These are phyloP conservation scores for Drosophila triauraria DNA, from an alignment of 1,140 invertebrate genomes.

Conservation along the genomic window DNA sequence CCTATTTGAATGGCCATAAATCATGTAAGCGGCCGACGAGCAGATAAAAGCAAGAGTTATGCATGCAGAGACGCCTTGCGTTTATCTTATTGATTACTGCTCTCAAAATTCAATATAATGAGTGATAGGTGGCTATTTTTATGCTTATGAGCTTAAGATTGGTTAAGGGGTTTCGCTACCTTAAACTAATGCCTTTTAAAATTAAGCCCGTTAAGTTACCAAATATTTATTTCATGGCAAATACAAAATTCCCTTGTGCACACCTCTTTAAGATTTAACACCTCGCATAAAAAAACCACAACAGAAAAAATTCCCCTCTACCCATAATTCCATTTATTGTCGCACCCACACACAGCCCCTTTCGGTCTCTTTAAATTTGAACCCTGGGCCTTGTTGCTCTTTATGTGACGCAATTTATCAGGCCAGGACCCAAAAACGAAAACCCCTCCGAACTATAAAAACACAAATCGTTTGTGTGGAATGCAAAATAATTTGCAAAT, in stretches of 20 bases:
- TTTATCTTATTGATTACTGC: constrained; percentile 18
- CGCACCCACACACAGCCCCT: constrained; percentile 17
- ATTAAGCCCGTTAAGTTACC: background rate
- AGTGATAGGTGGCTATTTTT: constrained; percentile 1
- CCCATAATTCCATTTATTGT: constrained; percentile 32
- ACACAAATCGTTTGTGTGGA: constrained; percentile 65
- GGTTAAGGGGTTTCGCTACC: background rate
- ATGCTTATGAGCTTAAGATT: background rate
- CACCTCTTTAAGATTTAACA: constrained; percentile 6
- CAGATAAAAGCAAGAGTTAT: constrained; percentile 33
- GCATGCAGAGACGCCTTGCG: constrained; percentile 9
- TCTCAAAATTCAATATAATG: constrained; percentile 13
- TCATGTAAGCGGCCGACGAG: constrained; percentile 32
- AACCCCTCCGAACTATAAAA: constrained; percentile 54
- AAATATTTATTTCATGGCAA: background rate
- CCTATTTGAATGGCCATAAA: constrained; percentile 37
- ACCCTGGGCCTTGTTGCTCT: constrained; percentile 41
- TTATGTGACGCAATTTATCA: constrained; percentile 58
- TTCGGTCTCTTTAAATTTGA: constrained; percentile 26
- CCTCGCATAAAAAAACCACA: background rate
- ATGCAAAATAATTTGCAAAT: constrained; percentile 66
- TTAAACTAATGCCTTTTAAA: too few species aligned
- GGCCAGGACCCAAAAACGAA: constrained; percentile 18
- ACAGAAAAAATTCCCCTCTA: background rate
- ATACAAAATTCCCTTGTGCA: background rate